Percentiles rank a stretch among this genome's conserved stretches.
Evolutionary conservation across 2,113 vertebrate species (phyloP).

Genomic region (Dicentrarchus labrax): DNA sequence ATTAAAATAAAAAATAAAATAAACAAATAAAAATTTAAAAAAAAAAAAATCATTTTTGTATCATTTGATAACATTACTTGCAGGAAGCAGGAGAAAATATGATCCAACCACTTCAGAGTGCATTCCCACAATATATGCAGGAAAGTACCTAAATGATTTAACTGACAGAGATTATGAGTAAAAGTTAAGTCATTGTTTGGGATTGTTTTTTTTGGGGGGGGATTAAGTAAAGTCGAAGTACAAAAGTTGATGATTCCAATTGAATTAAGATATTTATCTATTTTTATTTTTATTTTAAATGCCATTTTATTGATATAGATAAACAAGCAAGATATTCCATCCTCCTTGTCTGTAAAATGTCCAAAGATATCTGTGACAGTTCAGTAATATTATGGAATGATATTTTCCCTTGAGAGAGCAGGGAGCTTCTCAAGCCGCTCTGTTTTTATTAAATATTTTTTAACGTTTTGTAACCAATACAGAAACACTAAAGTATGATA

Average conservation of each 20-base stretch:
- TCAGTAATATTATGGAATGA: too few relatives aligned
- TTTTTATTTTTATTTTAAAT: neutral
- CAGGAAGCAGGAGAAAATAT: neutral
- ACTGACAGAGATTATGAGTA: neutral
- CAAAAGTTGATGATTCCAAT: neutral
- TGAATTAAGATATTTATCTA: neutral
- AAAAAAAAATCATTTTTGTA: too few relatives aligned
- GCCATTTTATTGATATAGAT: neutral
- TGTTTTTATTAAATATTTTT: too few relatives aligned
- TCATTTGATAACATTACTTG: neutral
- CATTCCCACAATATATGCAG: neutral
- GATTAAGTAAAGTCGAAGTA: neutral
- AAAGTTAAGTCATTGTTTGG: too few relatives aligned
- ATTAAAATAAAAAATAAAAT: too few relatives aligned
- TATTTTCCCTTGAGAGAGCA: too few relatives aligned
- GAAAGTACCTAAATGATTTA: neutral
- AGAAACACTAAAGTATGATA: too few relatives aligned
- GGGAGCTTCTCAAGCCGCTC: too few relatives aligned
- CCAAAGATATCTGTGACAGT: neutral
- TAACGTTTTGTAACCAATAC: too few relatives aligned
- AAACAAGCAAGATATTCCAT: neutral
- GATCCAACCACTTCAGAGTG: neutral
- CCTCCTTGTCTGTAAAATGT: neutral
- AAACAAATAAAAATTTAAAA: too few relatives aligned
- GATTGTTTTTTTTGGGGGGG: too few relatives aligned